Conservation (phyloP, 1,140 invertebrate species). For the Bombus turneri region DNA sequence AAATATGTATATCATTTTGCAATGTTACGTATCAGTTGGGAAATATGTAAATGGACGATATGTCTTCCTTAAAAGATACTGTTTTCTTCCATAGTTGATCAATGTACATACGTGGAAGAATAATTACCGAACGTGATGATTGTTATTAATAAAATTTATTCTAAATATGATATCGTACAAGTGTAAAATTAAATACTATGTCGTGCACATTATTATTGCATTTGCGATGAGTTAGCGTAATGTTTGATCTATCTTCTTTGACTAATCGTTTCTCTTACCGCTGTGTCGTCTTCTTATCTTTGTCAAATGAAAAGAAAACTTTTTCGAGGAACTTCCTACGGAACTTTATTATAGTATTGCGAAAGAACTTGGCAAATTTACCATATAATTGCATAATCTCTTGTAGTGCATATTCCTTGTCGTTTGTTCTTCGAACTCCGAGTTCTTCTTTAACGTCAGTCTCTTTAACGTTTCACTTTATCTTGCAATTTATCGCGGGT, state of each 20-base stretch:
- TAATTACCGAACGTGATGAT: not conserved
- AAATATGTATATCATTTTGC: no score
- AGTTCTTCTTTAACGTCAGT: slow-evolving; percentile 1
- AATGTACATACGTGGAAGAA: not conserved
- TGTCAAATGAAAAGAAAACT: not conserved
- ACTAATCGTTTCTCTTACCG: not conserved
- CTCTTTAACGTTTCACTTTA: slow-evolving; percentile 29
- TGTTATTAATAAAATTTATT: slow-evolving; percentile 35
- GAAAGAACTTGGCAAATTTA: not conserved
- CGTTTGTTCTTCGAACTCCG: not conserved
- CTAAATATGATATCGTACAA: slow-evolving; percentile 1
- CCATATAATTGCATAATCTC: not conserved
- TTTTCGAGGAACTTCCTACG: not conserved
- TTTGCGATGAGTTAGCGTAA: no score
- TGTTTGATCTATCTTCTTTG: not conserved
- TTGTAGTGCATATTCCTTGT: not conserved
- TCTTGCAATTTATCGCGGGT: slow-evolving; percentile 41
- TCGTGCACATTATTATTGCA: no score
- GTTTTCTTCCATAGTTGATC: no score
- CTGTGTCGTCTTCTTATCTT: not conserved
- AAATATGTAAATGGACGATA: no score
- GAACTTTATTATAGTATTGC: not conserved
- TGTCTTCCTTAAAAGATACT: no score
- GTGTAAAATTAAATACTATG: not conserved
- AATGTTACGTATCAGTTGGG: no score